Conservation (phyloP, 2,113 vertebrate genomes). For the Numenius arquata region DNA sequence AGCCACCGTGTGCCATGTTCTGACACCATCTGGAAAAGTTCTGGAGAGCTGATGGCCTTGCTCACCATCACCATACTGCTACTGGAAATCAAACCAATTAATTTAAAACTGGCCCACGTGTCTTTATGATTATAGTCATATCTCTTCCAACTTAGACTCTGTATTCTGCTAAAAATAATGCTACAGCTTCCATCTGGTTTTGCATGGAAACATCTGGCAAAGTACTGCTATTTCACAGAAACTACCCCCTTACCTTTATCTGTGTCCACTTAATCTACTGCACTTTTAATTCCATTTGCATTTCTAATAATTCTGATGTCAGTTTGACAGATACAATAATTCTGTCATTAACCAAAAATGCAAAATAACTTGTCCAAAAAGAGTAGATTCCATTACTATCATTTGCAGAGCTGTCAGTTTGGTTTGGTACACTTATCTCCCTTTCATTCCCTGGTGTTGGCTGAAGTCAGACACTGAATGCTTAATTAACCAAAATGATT, state of each 20-base stretch:
- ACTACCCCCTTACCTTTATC: not conserved
- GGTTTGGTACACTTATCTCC: not conserved
- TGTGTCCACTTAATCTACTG: not conserved
- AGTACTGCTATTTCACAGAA: not conserved
- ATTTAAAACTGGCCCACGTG: not conserved
- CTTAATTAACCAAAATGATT: not conserved
- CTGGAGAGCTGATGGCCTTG: not conserved
- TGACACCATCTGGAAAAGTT: not conserved
- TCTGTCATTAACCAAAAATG: not conserved
- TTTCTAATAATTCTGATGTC: not conserved
- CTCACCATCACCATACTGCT: not conserved
- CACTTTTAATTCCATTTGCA: not conserved
- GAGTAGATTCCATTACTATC: not conserved
- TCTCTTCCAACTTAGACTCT: not conserved
- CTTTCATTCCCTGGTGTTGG: not conserved
- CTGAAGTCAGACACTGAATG: not conserved
- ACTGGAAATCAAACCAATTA: not conserved
- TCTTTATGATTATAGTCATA: not conserved
- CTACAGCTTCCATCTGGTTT: not conserved
- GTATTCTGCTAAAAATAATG: not conserved
- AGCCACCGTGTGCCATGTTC: not conserved
- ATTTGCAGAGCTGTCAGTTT: not conserved
- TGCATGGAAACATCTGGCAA: not conserved
- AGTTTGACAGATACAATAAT: not conserved
- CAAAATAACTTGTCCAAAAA: not conserved